Evolutionary conservation across 2,113 vertebrate species (phyloP).

Genomic region (Bubo scandiacus): DNA sequence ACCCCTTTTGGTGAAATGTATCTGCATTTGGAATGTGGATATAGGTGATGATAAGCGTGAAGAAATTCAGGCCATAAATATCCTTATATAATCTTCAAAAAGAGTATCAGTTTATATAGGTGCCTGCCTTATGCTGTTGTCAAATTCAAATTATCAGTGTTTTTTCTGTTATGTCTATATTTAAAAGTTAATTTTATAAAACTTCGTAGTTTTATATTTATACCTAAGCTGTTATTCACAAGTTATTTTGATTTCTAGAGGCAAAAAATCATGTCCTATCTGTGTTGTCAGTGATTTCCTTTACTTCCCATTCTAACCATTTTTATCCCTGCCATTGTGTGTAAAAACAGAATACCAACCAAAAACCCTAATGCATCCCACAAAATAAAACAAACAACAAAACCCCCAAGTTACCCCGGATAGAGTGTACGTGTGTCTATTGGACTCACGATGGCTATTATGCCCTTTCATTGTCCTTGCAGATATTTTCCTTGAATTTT

Average conservation of each 20-base stretch:
- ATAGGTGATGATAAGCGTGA: not conserved
- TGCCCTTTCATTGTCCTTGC: not conserved
- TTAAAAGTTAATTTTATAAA: not conserved
- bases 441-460: not conserved
- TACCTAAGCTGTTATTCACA: not conserved
- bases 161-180: slow-evolving; percentile 7
- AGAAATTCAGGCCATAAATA: not conserved
- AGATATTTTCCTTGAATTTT: not conserved
- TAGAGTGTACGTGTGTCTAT: not conserved
- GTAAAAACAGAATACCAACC: not conserved
- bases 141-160: not conserved
- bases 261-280: not conserved
- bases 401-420: not conserved
- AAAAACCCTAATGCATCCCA: not conserved
- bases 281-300: not conserved
- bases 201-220: not conserved
- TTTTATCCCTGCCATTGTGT: not conserved
- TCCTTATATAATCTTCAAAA: not conserved
- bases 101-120: not conserved
- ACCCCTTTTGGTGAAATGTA: not conserved
- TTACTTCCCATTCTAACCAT: not conserved
- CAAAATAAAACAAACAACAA: not conserved
- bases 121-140: not conserved
- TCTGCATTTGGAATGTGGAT: slow-evolving; percentile 27
- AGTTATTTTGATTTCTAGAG: not conserved